Base-by-base conservation (phyloP, 1,140 invertebrate species). In the Aporrectodea caliginosa region DNA sequence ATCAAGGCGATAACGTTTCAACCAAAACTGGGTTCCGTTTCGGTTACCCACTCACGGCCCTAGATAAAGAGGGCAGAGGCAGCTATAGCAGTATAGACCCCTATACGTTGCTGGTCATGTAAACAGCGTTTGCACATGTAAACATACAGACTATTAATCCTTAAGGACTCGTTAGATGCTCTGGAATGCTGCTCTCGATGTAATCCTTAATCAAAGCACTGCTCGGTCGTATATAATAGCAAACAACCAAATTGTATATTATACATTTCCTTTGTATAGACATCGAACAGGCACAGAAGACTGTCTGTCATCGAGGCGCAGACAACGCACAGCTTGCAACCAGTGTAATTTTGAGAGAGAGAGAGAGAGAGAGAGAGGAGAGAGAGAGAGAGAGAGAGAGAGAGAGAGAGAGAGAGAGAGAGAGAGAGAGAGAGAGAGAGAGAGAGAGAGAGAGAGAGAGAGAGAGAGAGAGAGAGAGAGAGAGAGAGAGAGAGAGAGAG, bases 371-470 rank as follows among this genome's bases (percentile, higher is more conserved):
- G 43, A 58, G 43, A 58, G 43, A 58, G 43, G 43, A 58, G 43
- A 58, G 43, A 58, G 43, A 58, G 43, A 58, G 43, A 58, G 43
- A 58, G 43, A 58, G 43, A 58, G 43, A 58, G 43, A 58, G 43
- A 58, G 43, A 58, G 43, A 58, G 43, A 58, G 43, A 58, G 43
- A 58, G 43, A 58, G 43, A 58, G 43, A 58, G 43, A 58, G 43
- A 58, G 43, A 58, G 43, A 58, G 43, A 58, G 43, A 58, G 43
- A 58, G 43, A 58, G 43, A 58, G 43, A 58, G 43, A 58, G 43
- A 58, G 43, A 58, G 43, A 58, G 22, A 12, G 6, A 12, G 6
- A 58, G 22, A 6, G 43, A 6, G 43, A 12, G 6, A 58, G 22
- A 58, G 6, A 12, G 6, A 58, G 22, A 58, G 43, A 6, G 6